Conservation (phyloP, 1,140 invertebrate species). For the Megalonaias nervosa region DNA sequence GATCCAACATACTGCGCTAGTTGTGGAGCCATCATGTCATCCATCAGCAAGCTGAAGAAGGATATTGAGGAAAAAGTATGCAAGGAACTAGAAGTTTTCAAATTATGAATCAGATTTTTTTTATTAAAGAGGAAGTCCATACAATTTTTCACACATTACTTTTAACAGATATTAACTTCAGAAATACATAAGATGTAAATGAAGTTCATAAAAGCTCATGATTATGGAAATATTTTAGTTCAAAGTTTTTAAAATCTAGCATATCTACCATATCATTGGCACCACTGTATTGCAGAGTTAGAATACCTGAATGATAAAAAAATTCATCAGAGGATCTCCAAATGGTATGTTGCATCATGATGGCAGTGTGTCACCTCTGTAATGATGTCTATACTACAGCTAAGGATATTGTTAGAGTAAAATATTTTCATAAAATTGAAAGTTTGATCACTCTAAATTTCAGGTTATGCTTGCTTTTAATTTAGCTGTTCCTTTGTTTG, state of each 20-base stretch:
- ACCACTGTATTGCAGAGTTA: no score
- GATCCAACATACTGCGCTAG: constrained; percentile 57
- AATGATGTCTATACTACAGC: no score
- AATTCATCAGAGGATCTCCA: neutral
- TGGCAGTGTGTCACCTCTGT: no score
- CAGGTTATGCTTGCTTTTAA: no score
- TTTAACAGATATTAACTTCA: neutral
- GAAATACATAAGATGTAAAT: neutral
- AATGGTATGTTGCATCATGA: no score
- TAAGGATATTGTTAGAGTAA: no score
- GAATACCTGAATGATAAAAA: neutral
- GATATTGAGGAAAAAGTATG: constrained; percentile 49
- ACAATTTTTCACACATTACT: neutral
- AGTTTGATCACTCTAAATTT: no score
- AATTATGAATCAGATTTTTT: neutral
- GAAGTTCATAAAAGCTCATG: neutral
- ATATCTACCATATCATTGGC: neutral
- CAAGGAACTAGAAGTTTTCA: neutral
- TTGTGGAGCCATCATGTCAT: constrained; percentile 63
- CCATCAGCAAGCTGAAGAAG: constrained; percentile 51
- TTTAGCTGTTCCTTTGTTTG: no score
- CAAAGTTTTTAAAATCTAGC: no score
- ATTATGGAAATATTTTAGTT: neutral
- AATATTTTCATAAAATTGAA: no score
- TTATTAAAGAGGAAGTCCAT: neutral